A percentile compares a stretch with the other conserved stretches of the same genome.
These are phyloP conservation scores for Latrodectus hesperus DNA, from an alignment of 2,888 invertebrate genomes.

Conservation along the genomic window DNA sequence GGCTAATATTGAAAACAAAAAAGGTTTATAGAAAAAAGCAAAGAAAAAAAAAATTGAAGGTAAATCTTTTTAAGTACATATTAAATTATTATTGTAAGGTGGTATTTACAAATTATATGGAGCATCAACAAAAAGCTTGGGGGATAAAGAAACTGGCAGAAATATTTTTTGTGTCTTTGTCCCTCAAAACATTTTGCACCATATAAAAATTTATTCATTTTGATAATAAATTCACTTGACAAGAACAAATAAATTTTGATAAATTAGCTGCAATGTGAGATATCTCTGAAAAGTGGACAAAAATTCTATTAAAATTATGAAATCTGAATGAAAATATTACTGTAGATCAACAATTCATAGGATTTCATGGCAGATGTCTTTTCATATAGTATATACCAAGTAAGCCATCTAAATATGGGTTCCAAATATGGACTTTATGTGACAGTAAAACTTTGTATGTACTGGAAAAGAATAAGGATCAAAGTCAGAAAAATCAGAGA, in stretches of 20 bases:
- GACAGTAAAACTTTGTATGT: no score
- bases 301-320: constrained; percentile 18
- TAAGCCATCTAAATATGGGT: neutral
- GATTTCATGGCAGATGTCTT: constrained; percentile 12
- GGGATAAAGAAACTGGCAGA: constrained; percentile 21
- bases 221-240: constrained; percentile 3
- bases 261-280: neutral
- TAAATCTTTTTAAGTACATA: neutral
- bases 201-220: neutral
- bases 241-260: neutral
- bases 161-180: constrained; percentile 11
- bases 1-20: neutral
- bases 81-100: neutral
- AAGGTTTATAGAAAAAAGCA: neutral
- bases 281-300: constrained; percentile 15
- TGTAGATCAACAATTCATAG: constrained; percentile 25
- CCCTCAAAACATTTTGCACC: constrained; percentile 12
- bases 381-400: constrained; percentile 21
- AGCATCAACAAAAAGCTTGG: constrained; percentile 20
- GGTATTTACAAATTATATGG: neutral
- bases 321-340: constrained; percentile 16
- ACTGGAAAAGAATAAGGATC: neutral
- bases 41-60: neutral
- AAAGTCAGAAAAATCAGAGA: constrained; percentile 16
- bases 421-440: constrained; percentile 4